These are phyloP conservation scores for Oscheius sp. DNA, from an alignment of 2,888 invertebrate species.

Conservation along the genomic window DNA sequence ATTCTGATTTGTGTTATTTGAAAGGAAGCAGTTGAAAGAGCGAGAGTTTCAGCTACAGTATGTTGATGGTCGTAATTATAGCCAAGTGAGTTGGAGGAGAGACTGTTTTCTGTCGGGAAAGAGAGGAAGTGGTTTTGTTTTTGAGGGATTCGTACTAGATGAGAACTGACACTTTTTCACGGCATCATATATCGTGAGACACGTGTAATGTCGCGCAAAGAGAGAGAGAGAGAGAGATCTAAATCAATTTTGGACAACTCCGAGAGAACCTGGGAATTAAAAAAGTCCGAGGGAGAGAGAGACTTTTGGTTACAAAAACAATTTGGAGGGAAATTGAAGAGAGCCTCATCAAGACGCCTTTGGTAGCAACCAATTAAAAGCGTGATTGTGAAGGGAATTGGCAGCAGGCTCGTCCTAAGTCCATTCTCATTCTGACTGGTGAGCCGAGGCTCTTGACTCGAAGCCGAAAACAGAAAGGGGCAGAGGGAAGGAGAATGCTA, in stretches of 20 bases:
- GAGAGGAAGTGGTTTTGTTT: too few relatives aligned
- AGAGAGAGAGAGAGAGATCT: too few relatives aligned
- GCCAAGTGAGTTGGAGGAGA: too few relatives aligned
- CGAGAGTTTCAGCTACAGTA: too few relatives aligned
- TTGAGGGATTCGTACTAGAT: not conserved
- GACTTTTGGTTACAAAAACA: not conserved
- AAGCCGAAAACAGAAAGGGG: not conserved
- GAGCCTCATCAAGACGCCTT: not conserved
- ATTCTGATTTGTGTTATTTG: too few relatives aligned
- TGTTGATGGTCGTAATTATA: too few relatives aligned
- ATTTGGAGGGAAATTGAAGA: not conserved
- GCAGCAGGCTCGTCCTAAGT: too few relatives aligned
- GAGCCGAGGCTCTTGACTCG: not conserved
- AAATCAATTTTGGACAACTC: conserved; percentile 8
- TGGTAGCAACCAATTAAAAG: conserved; percentile 20
- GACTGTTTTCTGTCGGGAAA: too few relatives aligned
- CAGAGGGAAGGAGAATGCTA: not conserved
- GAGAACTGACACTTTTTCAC: conserved; percentile 1
- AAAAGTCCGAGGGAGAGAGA: not conserved
- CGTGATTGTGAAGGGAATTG: conserved; percentile 23
- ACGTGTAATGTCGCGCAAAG: conserved; percentile 10
- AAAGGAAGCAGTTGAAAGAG: too few relatives aligned
- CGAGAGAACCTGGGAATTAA: not conserved
- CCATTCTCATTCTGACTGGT: not conserved
- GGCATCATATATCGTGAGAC: conserved; percentile 11